Evolutionary conservation across 2,113 vertebrate species (phyloP), one percentile per base, ranked within the genome.

Genomic region (Mionectes macconnelli): DNA sequence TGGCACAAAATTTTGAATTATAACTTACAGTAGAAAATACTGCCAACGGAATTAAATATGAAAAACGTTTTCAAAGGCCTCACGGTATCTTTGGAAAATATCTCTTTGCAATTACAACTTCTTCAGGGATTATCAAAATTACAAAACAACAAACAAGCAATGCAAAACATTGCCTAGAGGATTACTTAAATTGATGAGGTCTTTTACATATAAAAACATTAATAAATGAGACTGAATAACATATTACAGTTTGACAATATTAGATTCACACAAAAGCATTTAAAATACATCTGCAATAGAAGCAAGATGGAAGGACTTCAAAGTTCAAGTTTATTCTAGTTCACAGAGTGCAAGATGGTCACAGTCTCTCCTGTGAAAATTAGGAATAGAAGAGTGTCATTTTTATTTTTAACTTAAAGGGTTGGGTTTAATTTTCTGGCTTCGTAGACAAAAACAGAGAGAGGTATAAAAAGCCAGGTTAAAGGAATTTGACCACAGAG

Each of bases 51-150:
- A 84, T 67, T 44, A 63, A 68, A 74, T 47, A 77, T 42, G 3
- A 62, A 24, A 37, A 63, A 89, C 42, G 84, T 91, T 89, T 94
- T 68, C 47, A 92, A 96, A 96, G 25, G 27, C 23, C 70, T 80
- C 73, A 22, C 52, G 88, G n/a, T 91, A 80, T 68, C 74, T 77
- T 90, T 62, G 55, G 63, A 87, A 93, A 84, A 67, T 95, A 66
- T 89, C 94, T 95, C 77, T 83, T 96, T 92, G 59, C 75, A 86
- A 93, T 90, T 68, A 39, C 39, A 93, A 76, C 72, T 90, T 86
- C 47, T 94, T 97, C 91, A 97, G 89, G 88, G 72, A 70, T 74
- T 67, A 87, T 33, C 24, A 74, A 96, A 91, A 64, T 35, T 68
- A 91, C 21, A 86, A 89, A 67, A 75, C 23, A 45, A 49, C 45